Percentiles rank a stretch among this genome's conserved stretches.
These are phyloP conservation scores for Alligator sinensis DNA, from an alignment of 2,113 vertebrate genomes.

Conservation along the genomic window DNA sequence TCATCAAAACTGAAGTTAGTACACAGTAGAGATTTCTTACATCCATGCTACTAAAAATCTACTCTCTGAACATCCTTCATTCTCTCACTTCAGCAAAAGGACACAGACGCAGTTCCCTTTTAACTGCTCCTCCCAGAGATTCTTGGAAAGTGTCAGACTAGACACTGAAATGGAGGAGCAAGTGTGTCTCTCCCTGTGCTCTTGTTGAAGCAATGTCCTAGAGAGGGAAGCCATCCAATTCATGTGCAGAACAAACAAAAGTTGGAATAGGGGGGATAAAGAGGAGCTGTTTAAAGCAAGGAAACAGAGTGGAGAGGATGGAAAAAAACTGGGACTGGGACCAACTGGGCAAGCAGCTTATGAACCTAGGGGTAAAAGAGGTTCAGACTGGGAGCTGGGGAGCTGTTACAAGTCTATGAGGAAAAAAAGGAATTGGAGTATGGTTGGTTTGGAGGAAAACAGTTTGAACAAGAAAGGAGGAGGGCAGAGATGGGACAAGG, in stretches of 20 bases:
- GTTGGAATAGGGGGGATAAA: neutral
- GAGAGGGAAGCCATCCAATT: neutral
- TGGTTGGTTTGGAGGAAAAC: too few species aligned
- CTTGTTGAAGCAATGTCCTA: neutral
- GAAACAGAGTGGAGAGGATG: too few species aligned
- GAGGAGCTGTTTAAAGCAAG: neutral
- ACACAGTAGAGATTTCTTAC: neutral
- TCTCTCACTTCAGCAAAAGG: neutral
- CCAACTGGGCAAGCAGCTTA: too few species aligned
- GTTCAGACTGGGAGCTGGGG: too few species aligned
- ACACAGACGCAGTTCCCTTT: neutral
- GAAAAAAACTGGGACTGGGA: neutral
- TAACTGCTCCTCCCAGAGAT: neutral
- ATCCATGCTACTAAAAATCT: neutral
- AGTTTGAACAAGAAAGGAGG: too few species aligned
- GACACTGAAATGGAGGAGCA: neutral
- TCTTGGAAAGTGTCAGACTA: neutral
- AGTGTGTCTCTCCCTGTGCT: neutral
- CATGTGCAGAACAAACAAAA: neutral
- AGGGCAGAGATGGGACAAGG: too few species aligned
- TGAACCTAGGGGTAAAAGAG: too few species aligned
- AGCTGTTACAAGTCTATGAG: too few species aligned
- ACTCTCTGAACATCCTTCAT: neutral
- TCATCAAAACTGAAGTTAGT: neutral
- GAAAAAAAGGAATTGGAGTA: too few species aligned